Percentiles rank a stretch among this genome's conserved stretches.
These are phyloP conservation scores for Drosophila takahashii DNA, from an alignment of 1,140 invertebrate genomes.

Conservation along the genomic window DNA sequence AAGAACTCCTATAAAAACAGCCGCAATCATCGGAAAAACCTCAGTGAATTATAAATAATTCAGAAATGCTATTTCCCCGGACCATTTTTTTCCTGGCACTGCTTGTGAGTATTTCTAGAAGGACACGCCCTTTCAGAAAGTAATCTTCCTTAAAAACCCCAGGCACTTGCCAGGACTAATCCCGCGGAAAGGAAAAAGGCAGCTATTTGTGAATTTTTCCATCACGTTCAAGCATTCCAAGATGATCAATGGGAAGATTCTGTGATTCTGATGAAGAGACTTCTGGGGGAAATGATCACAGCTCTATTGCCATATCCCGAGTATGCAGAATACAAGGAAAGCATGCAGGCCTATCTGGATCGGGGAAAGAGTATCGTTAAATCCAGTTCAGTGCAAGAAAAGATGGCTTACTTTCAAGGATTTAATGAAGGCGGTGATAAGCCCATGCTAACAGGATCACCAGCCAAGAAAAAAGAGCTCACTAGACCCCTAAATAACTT, in stretches of 20 bases:
- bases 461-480: neutral
- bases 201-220: constrained; percentile 7
- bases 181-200: neutral
- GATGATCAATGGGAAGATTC: constrained; percentile 12
- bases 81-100: neutral
- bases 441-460: neutral
- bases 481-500: neutral
- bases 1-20: neutral
- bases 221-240: neutral
- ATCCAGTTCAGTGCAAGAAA: neutral
- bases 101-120: neutral
- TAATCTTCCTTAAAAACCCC: neutral
- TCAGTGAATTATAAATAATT: neutral
- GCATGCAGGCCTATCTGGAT: constrained; percentile 10
- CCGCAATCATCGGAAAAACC: neutral
- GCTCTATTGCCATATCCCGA: neutral
- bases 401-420: constrained; percentile 5
- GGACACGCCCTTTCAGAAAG: neutral
- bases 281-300: neutral
- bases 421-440: neutral
- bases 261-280: constrained; percentile 1
- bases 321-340: neutral
- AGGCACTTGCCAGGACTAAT: neutral
- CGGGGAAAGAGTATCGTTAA: neutral
- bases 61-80: neutral